Conservation (phyloP, 1,140 invertebrate genomes). For the Watersipora subatra region DNA sequence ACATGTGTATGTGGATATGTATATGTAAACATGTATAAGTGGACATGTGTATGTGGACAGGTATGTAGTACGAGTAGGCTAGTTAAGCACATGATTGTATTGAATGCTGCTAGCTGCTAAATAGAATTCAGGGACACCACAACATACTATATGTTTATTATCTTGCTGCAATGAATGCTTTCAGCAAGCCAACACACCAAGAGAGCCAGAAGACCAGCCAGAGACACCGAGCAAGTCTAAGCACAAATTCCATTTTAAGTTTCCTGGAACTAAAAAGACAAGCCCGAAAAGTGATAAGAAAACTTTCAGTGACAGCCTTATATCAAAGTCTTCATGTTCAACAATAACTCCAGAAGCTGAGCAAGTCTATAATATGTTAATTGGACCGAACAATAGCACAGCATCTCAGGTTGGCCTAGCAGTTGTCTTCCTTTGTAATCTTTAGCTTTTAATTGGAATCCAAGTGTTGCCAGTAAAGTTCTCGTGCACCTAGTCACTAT, state of each 20-base stretch:
- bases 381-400: conserved; percentile 51
- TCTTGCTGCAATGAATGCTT: too few species aligned
- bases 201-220: conserved; percentile 27
- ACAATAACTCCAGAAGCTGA: conserved; percentile 48
- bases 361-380: conserved; percentile 76
- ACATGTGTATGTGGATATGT: too few species aligned
- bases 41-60: too few species aligned
- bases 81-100: too few species aligned
- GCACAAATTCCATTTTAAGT: conserved; percentile 74
- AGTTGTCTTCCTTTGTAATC: not conserved
- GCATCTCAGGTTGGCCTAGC: conserved; percentile 9
- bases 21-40: too few species aligned
- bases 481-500: conserved; percentile 11
- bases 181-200: conserved; percentile 15
- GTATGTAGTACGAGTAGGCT: too few species aligned
- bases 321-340: conserved; percentile 20
- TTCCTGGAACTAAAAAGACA: conserved; percentile 32
- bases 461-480: too few species aligned
- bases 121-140: too few species aligned
- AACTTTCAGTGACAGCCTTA: conserved; percentile 43
- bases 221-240: conserved; percentile 54
- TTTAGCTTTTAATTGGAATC: too few species aligned
- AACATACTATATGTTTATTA: too few species aligned
- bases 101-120: too few species aligned
- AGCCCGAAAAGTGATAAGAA: conserved; percentile 27